A percentile compares a stretch with the other conserved stretches of the same genome.
phyloP scores from a whole-genome alignment of 2,113 vertebrate species.

The Isurus oxyrinchus region DNA sequence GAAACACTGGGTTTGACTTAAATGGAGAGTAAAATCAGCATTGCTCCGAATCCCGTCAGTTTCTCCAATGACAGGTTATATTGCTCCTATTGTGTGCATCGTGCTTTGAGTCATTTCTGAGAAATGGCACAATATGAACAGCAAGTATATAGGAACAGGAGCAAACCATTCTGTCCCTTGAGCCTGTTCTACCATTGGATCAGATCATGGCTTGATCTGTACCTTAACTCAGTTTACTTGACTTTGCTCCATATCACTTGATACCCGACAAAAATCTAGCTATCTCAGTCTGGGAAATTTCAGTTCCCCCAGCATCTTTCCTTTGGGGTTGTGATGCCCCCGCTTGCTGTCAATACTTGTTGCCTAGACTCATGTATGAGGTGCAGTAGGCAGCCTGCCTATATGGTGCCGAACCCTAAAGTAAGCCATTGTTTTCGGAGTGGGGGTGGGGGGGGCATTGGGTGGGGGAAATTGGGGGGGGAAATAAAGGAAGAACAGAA shows the following conservation, averaged over 20 bases:
- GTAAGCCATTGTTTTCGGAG: not conserved
- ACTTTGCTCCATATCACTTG: not conserved
- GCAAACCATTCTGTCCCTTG: not conserved
- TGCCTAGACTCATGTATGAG: not conserved
- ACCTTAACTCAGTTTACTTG: not conserved
- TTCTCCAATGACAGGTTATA: not conserved
- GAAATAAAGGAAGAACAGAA: not conserved
- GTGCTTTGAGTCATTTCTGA: not conserved
- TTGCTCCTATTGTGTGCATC: not conserved
- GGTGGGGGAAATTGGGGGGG: not conserved
- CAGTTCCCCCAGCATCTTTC: not conserved
- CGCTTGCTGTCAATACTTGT: not conserved
- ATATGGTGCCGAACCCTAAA: not conserved
- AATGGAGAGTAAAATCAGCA: not conserved
- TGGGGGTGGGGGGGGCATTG: no score
- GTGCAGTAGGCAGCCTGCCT: not conserved
- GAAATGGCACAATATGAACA: not conserved
- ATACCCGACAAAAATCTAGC: not conserved
- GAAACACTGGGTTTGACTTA: not conserved
- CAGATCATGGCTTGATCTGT: not conserved
- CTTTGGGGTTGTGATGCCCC: not conserved
- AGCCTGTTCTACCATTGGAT: not conserved
- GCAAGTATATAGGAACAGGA: not conserved
- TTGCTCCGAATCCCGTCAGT: not conserved
- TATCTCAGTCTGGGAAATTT: not conserved